A percentile compares a stretch with the other conserved stretches of the same genome.
Evolutionary conservation across 2,113 vertebrate genomes (phyloP).

Genomic region (Vanacampus margaritifer): DNA sequence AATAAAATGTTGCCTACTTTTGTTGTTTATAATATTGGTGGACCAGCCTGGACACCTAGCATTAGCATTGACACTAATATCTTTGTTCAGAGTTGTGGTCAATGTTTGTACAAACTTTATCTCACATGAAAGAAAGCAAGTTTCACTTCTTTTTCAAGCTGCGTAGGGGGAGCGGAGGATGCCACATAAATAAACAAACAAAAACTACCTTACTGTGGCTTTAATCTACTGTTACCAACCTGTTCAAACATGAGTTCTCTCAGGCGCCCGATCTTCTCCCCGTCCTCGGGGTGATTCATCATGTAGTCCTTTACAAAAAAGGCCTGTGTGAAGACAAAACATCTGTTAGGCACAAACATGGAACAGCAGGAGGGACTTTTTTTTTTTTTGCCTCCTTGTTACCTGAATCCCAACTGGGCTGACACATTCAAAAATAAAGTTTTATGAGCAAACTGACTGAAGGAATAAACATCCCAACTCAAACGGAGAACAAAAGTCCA

Average conservation of each 20-base stretch:
- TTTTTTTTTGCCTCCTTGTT: slow-evolving; percentile 9
- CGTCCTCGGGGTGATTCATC: slow-evolving; percentile 95
- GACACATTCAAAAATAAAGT: slow-evolving; percentile 9
- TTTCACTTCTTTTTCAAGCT: not conserved
- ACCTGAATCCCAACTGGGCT: slow-evolving; percentile 42
- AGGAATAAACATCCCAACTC: not conserved
- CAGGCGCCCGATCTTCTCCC: slow-evolving; percentile 91
- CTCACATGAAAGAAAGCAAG: not conserved
- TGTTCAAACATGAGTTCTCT: slow-evolving; percentile 97
- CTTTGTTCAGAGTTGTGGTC: too few relatives aligned
- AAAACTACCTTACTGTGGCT: not conserved
- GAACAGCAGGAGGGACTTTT: slow-evolving; percentile 3
- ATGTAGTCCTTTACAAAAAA: slow-evolving; percentile 97
- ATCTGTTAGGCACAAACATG: slow-evolving; percentile 42
- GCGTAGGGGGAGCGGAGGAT: not conserved
- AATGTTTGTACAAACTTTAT: too few relatives aligned
- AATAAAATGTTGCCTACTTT: too few relatives aligned
- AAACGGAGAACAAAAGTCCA: not conserved
- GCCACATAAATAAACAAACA: not conserved
- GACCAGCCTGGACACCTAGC: too few relatives aligned
- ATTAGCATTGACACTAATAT: too few relatives aligned
- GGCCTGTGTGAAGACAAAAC: slow-evolving; percentile 74
- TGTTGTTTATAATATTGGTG: too few relatives aligned
- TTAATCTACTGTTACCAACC: slow-evolving; percentile 67
- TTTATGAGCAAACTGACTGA: not conserved